Percentiles rank a stretch among this genome's conserved stretches.
Conservation (phyloP, 30 jellyfish, hydroid and myxozoan genomes). For the Hydra vulgaris region DNA sequence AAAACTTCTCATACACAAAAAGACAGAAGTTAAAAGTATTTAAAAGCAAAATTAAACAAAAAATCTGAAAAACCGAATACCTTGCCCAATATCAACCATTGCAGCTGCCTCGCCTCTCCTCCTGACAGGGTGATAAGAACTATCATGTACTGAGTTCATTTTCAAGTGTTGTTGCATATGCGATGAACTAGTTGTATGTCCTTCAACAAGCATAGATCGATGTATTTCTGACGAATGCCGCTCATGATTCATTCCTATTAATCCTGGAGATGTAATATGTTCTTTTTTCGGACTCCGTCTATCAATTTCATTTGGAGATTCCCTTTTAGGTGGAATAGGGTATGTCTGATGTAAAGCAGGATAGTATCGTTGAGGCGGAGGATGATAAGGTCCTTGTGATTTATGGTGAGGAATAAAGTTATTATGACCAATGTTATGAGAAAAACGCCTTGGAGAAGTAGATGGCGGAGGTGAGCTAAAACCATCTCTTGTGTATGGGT, state of each 20-base stretch:
- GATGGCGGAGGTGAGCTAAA: constrained; percentile 27
- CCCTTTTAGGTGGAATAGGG: constrained; percentile 35
- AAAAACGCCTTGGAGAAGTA: constrained; percentile 22
- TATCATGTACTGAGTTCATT: constrained; percentile 4
- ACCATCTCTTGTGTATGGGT: constrained; percentile 28
- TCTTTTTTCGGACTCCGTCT: constrained; percentile 56
- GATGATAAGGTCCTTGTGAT: constrained; percentile 25
- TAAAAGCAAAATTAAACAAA: not conserved
- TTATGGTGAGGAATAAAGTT: constrained; percentile 20
- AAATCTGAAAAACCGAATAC: constrained; percentile 22
- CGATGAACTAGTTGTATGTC: constrained; percentile 23
- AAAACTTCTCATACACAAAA: not conserved
- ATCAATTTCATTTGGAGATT: constrained; percentile 45
- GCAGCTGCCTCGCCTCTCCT: constrained; percentile 99
- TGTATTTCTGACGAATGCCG: constrained; percentile 17
- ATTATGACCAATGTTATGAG: constrained; percentile 13
- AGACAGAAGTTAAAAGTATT: not conserved
- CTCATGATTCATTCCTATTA: constrained; percentile 26
- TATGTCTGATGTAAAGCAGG: constrained; percentile 29
- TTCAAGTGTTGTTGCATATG: constrained; percentile 10
- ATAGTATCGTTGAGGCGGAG: constrained; percentile 23
- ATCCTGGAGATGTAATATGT: constrained; percentile 47
- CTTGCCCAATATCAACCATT: constrained; percentile 96
- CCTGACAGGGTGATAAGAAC: constrained; percentile 87
- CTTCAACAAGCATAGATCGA: constrained; percentile 17